phyloP scores from a whole-genome alignment of 2,113 vertebrate genomes.

The Nansenia antarctica region DNA sequence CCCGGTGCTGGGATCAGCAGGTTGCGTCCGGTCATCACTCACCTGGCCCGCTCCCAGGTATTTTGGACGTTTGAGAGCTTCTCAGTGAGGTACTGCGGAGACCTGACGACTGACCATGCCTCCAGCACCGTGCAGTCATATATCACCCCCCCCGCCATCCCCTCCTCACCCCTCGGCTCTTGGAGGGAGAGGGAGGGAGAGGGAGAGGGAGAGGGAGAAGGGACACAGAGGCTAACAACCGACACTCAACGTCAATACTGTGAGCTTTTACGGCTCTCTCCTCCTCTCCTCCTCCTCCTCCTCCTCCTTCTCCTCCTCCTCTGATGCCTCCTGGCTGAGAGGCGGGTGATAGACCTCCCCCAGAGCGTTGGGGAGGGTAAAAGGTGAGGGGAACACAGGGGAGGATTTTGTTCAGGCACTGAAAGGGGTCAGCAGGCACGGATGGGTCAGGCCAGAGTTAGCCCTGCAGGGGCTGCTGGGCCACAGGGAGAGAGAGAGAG shows the following conservation, averaged over 20 bases:
- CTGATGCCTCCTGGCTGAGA: slow-evolving; percentile 20
- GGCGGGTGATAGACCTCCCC: not conserved
- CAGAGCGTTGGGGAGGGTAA: not conserved
- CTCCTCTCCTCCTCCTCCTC: slow-evolving; percentile 50
- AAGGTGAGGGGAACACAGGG: slow-evolving; percentile 33
- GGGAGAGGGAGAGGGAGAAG: slow-evolving; percentile 26
- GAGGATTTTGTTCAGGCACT: slow-evolving; percentile 17
- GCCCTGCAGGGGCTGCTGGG: slow-evolving; percentile 32
- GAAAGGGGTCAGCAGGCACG: slow-evolving; percentile 33
- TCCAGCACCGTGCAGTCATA: slow-evolving; percentile 47
- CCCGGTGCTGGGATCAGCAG: slow-evolving; percentile 67
- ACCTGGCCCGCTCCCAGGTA: slow-evolving; percentile 34
- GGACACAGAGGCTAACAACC: slow-evolving; percentile 41
- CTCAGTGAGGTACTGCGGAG: slow-evolving; percentile 28
- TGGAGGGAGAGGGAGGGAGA: slow-evolving; percentile 28
- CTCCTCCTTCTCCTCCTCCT: slow-evolving; percentile 51
- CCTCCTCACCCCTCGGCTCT: slow-evolving; percentile 25
- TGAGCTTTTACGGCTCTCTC: slow-evolving; percentile 33
- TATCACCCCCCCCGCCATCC: slow-evolving; percentile 43
- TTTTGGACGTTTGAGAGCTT: slow-evolving; percentile 47
- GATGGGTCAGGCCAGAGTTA: slow-evolving; percentile 43
- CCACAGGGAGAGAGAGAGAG: no score
- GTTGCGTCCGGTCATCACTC: slow-evolving; percentile 56
- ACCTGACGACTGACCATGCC: slow-evolving; percentile 41
- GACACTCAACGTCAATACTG: slow-evolving; percentile 57